Percentiles rank a stretch among this genome's conserved stretches.
phyloP scores from a whole-genome alignment of 2,113 vertebrate genomes.

The Herpetotheres cachinnans region DNA sequence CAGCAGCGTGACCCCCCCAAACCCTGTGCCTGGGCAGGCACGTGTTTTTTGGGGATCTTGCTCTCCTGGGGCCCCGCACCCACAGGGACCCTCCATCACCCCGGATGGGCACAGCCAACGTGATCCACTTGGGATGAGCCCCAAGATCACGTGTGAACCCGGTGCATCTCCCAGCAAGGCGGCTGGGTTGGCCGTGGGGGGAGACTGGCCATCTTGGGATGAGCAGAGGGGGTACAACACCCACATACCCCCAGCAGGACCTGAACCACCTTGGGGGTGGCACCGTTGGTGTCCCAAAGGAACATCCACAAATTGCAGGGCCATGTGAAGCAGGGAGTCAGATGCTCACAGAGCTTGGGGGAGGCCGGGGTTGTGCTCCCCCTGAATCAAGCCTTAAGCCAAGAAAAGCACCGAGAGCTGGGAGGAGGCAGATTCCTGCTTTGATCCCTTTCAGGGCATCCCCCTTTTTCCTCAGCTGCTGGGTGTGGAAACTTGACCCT shows the following conservation, averaged over 20 bases:
- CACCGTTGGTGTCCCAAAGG: neutral
- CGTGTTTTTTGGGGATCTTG: neutral
- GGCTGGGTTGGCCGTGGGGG: neutral
- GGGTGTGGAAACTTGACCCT: conserved; percentile 24
- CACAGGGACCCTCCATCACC: neutral
- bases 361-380: neutral
- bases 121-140: rapidly evolving
- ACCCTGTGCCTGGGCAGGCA: neutral
- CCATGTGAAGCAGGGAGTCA: neutral
- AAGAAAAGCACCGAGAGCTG: neutral
- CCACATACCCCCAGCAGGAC: neutral
- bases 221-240: neutral
- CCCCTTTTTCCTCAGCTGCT: neutral
- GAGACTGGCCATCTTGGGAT: neutral
- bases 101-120: neutral
- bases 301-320: neutral
- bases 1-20: too few relatives aligned
- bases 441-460: conserved; percentile 16
- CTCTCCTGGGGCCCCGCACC: neutral
- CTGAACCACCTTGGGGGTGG: neutral
- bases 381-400: neutral
- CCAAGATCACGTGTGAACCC: rapidly evolving
- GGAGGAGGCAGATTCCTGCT: conserved; percentile 15
- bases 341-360: neutral
- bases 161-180: rapidly evolving